These are phyloP conservation scores for Megaceryle alcyon DNA, from an alignment of 2,797 vertebrate species.

Conservation along the genomic window DNA sequence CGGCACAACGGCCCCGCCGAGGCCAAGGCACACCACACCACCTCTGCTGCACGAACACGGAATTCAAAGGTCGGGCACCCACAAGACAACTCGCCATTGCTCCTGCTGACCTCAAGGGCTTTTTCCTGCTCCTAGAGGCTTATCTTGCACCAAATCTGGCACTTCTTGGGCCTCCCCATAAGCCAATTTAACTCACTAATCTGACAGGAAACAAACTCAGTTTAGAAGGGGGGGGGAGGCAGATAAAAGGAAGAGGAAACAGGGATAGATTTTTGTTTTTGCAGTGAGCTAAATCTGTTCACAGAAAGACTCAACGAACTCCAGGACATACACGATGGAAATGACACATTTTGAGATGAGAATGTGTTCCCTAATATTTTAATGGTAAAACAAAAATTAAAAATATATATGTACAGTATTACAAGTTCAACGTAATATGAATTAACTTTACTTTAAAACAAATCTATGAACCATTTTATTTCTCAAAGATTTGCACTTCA, in stretches of 20 bases:
- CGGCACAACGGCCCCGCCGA: not conserved
- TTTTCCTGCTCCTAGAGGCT: conserved; percentile 36
- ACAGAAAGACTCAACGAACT: not conserved
- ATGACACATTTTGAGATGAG: not conserved
- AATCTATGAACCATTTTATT: not conserved
- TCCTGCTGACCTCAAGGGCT: not conserved
- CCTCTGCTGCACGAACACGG: not conserved
- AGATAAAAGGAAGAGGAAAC: conserved; percentile 56
- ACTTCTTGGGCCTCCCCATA: not conserved
- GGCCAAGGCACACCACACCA: not conserved
- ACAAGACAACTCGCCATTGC: not conserved
- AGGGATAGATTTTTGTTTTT: conserved; percentile 55
- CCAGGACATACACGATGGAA: not conserved
- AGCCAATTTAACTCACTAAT: conserved; percentile 57
- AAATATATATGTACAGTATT: not conserved
- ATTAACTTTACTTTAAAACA: not conserved
- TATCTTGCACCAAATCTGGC: conserved; percentile 55
- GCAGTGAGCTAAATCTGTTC: conserved; percentile 38
- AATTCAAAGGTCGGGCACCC: not conserved
- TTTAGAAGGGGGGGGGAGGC: not conserved
- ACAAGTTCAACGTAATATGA: not conserved
- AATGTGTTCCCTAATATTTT: not conserved
- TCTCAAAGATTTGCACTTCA: not conserved
- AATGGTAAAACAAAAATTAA: not conserved
- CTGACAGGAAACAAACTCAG: conserved; percentile 63